Evolutionary conservation across 1,140 invertebrate genomes (phyloP), one percentile per base, ranked within the genome.

Genomic region (Drosophila bipectinata): DNA sequence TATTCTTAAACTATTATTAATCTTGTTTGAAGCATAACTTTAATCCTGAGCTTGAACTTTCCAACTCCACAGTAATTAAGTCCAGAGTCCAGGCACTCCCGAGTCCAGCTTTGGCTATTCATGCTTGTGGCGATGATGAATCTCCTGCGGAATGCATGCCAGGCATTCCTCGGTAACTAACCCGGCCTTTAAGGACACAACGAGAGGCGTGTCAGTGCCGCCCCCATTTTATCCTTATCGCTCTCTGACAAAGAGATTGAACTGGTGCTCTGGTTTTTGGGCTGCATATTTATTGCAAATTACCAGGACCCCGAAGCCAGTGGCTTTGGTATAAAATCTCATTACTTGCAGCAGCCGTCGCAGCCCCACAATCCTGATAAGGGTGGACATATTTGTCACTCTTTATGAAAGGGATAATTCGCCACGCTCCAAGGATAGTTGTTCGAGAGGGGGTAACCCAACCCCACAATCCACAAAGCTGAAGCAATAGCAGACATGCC

Each of bases 271-370:
- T 45, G 73, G 14, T 47, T 24, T 63, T 58, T 47, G 15, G 62
- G 49, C 78, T 87, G 82, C 83, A 87, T 87, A 87, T 87, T 87
- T 87, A 87, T 87, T 87, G 82, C 83, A 78, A 87, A 87, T 87
- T 87, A 87, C 78, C 64, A 72, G 47, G 47, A 12, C 26, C 71
- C 45, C 10, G 51, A 39, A 78, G 76, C 60, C 51, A 48, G 26
- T 76, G 72, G 66, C 47, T 59, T 79, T 60, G 51, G 62, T 68
- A 77, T 77, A 74, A 87, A 85, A 87, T 75, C 82, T 79, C 78
- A 87, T 88, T 87, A 87, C 78, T 87, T 87, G 82, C 82, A 87
- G 81, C 77, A 84, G 79, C 48, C 59, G 62, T 48, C 51, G 57
- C 68, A 12, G 34, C 34, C 34, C 34, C 34, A 37, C 12, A 12